Conservation (phyloP, 2,797 vertebrate species). For the Pipistrellus pipistrellus region DNA sequence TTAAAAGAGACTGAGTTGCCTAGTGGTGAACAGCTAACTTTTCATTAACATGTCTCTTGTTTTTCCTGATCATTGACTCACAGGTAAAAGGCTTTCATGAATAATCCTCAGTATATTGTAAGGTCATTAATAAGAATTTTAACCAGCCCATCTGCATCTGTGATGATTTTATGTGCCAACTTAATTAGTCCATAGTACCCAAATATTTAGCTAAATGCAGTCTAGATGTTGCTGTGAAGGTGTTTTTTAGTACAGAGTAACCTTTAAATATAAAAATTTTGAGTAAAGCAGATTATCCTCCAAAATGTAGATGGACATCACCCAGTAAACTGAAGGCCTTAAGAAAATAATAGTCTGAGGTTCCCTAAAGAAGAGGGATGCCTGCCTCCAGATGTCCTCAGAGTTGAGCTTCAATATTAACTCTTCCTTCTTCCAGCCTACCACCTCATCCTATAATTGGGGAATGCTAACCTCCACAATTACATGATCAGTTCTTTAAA, state of each 20-base stretch:
- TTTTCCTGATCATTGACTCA: constrained; percentile 8
- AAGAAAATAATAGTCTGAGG: not conserved
- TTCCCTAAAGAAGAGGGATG: not conserved
- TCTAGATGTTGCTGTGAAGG: not conserved
- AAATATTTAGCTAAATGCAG: not conserved
- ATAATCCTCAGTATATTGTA: not conserved
- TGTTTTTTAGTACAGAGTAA: not conserved
- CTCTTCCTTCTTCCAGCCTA: not conserved
- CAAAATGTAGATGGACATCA: not conserved
- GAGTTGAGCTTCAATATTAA: not conserved
- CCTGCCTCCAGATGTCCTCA: not conserved
- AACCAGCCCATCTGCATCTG: not conserved
- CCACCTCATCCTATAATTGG: not conserved
- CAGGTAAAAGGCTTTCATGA: not conserved
- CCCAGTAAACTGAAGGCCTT: not conserved
- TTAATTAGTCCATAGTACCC: not conserved
- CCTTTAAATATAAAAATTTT: not conserved
- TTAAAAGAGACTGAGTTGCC: not conserved
- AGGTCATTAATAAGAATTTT: not conserved
- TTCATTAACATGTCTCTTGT: not conserved
- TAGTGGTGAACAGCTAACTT: not conserved
- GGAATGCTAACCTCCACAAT: not conserved
- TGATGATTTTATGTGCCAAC: not conserved
- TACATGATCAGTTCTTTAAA: not conserved
- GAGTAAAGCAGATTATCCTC: not conserved